These are phyloP conservation scores for Glaucomys volans DNA, from an alignment of 2,113 vertebrate species.

Conservation along the genomic window DNA sequence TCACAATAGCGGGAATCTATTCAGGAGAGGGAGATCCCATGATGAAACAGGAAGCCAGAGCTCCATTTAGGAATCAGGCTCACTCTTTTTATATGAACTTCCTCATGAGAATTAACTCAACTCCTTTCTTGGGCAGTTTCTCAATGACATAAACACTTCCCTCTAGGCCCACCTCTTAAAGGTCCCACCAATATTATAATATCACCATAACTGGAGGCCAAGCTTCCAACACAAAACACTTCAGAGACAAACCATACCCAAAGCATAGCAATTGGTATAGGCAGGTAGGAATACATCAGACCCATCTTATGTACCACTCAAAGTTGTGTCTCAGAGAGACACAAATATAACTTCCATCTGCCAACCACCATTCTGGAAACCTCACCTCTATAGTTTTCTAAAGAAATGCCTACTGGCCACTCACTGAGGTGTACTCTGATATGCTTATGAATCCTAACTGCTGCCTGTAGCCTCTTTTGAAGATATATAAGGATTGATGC, in stretches of 20 bases:
- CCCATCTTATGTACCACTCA: background rate
- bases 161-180: background rate
- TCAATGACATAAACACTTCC: background rate
- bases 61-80: background rate
- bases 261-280: background rate
- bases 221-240: background rate
- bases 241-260: background rate
- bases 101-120: background rate
- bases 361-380: accelerated
- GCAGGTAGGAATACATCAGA: background rate
- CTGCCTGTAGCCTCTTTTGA: background rate
- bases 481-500: background rate
- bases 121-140: background rate
- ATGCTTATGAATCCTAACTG: background rate
- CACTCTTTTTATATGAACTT: background rate
- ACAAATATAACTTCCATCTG: background rate
- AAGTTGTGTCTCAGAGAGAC: background rate
- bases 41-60: background rate
- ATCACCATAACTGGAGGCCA: no score
- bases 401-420: background rate
- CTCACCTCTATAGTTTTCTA: background rate
- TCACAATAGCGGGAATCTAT: no score
- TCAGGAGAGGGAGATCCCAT: no score
- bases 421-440: background rate
- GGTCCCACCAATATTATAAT: background rate